Conservation (phyloP, 2,113 vertebrate genomes). For the Elephantulus edwardii region DNA sequence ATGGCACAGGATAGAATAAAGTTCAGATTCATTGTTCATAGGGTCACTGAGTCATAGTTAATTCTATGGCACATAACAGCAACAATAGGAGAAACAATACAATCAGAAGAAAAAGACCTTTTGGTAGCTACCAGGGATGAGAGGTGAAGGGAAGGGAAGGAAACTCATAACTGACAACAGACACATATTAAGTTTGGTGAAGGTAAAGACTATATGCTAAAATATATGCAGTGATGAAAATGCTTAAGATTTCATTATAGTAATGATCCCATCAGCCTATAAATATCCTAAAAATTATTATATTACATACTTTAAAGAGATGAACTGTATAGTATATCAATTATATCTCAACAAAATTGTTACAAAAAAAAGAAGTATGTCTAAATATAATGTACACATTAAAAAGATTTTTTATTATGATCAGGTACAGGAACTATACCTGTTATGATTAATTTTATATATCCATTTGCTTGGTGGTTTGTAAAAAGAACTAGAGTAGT, state of each 20-base stretch:
- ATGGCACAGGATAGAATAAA: too few relatives aligned
- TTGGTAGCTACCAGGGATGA: too few relatives aligned
- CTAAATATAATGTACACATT: neutral
- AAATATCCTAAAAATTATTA: neutral
- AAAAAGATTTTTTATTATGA: constrained; percentile 11
- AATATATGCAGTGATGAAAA: too few relatives aligned
- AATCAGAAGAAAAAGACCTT: too few relatives aligned
- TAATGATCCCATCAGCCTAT: neutral
- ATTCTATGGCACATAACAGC: too few relatives aligned
- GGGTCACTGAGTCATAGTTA: too few relatives aligned
- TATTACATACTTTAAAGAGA: neutral
- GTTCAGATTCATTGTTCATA: too few relatives aligned
- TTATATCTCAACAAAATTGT: neutral
- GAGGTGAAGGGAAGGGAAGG: too few relatives aligned
- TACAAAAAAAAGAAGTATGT: neutral
- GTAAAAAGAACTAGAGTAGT: neutral
- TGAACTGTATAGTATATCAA: neutral
- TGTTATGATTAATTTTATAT: neutral
- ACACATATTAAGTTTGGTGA: too few relatives aligned
- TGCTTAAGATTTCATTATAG: neutral
- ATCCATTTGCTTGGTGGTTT: neutral
- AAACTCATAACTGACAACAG: too few relatives aligned
- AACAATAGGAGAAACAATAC: too few relatives aligned
- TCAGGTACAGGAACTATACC: neutral
- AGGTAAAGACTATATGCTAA: too few relatives aligned